A percentile compares a stretch with the other conserved stretches of the same genome.
phyloP scores from a whole-genome alignment of 2,797 vertebrate genomes.

The Euphonia xanthogaster region DNA sequence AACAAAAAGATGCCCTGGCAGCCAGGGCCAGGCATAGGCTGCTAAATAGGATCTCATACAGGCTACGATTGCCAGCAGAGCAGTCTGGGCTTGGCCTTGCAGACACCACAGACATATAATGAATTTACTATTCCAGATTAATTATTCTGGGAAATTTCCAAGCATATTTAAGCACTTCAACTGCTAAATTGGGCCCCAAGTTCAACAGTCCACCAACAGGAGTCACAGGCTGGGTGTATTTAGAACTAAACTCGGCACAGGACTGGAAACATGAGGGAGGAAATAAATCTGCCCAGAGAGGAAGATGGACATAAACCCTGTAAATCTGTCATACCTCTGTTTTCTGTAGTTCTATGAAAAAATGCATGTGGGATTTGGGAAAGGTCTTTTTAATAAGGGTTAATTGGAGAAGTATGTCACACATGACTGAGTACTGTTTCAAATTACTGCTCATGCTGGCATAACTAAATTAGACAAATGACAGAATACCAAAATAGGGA shows the following conservation, averaged over 20 bases:
- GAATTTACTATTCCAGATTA: background rate
- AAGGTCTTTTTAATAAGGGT: constrained; percentile 63
- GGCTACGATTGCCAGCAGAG: background rate
- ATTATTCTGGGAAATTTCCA: constrained; percentile 7
- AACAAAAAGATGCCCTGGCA: background rate
- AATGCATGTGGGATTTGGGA: background rate
- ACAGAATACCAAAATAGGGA: constrained; percentile 23
- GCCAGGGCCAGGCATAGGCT: background rate
- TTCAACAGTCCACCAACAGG: background rate
- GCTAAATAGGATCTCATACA: background rate
- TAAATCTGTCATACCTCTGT: background rate
- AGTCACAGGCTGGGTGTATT: background rate
- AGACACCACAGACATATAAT: background rate
- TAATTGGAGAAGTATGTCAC: constrained; percentile 53
- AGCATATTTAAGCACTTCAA: background rate
- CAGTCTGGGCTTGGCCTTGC: background rate
- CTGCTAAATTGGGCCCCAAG: background rate
- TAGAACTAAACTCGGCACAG: background rate
- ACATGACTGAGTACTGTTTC: constrained; percentile 44
- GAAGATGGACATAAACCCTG: background rate
- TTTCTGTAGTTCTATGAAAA: background rate
- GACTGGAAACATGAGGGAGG: background rate
- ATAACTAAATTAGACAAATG: constrained; percentile 33
- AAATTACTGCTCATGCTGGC: constrained; percentile 23
- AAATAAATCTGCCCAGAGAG: background rate